Conservation (phyloP, 2,113 vertebrate species). For the Salminus brasiliensis region DNA sequence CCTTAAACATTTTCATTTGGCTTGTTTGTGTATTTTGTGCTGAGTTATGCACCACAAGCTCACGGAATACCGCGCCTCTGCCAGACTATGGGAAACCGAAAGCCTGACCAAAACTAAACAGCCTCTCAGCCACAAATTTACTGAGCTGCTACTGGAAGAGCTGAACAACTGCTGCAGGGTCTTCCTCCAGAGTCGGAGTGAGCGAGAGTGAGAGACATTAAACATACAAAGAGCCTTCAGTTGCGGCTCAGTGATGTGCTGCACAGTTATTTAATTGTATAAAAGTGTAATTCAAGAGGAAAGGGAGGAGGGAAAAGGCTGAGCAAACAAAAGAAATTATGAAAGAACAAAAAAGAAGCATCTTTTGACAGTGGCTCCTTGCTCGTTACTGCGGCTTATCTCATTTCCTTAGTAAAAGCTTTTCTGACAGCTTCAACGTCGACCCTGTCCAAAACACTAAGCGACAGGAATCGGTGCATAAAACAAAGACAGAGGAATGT, state of each 20-base stretch:
- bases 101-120: slow-evolving; percentile 51
- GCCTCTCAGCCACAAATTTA: slow-evolving; percentile 47
- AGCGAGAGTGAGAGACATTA: not conserved
- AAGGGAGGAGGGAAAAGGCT: slow-evolving; percentile 3
- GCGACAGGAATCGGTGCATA: slow-evolving; percentile 4
- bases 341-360: slow-evolving; percentile 16
- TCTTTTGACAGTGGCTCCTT: slow-evolving; percentile 24
- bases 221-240: slow-evolving; percentile 5
- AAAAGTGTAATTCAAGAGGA: slow-evolving; percentile 27
- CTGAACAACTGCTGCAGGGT: not conserved
- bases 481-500: slow-evolving; percentile 22
- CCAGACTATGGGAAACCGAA: slow-evolving; percentile 39
- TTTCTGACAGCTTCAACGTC: slow-evolving; percentile 22
- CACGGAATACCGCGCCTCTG: slow-evolving; percentile 15
- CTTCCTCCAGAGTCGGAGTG: not conserved
- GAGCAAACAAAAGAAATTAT: slow-evolving; percentile 20
- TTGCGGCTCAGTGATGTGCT: not conserved
- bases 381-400: slow-evolving; percentile 33
- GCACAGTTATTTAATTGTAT: slow-evolving; percentile 8
- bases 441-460: slow-evolving; percentile 8
- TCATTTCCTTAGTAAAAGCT: slow-evolving; percentile 24
- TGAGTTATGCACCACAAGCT: slow-evolving; percentile 49
- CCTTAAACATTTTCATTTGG: slow-evolving; percentile 48
- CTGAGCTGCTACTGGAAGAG: slow-evolving; percentile 36
- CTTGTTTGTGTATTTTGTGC: slow-evolving; percentile 44